A percentile compares a stretch with the other conserved stretches of the same genome.
These are phyloP conservation scores for Gymnorhina tibicen DNA, from an alignment of 2,113 vertebrate species.

Conservation along the genomic window DNA sequence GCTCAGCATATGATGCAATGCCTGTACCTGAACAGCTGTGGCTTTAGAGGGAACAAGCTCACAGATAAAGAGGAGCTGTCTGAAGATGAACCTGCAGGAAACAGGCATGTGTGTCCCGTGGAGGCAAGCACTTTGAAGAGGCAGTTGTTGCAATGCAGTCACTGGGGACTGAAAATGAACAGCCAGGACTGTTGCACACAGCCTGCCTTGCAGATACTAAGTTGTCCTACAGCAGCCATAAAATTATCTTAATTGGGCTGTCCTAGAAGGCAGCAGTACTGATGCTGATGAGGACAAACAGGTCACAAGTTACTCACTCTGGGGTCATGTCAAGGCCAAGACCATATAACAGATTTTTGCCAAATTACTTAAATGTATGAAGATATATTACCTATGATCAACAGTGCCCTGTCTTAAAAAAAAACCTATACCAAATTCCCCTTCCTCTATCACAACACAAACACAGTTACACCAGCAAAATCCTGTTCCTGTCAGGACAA, in stretches of 20 bases:
- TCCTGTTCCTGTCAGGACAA: neutral
- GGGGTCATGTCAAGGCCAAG: neutral
- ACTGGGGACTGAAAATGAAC: neutral
- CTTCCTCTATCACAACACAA: neutral
- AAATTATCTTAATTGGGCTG: constrained; percentile 7
- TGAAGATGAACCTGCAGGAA: neutral
- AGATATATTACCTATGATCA: neutral
- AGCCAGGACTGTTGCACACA: neutral
- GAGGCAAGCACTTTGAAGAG: neutral
- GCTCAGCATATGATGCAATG: neutral
- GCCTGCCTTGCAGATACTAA: neutral
- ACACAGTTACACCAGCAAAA: neutral
- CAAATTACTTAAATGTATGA: neutral
- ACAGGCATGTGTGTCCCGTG: neutral
- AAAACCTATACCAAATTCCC: neutral
- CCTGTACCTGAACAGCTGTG: neutral
- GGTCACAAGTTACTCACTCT: constrained; percentile 11
- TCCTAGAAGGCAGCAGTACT: neutral
- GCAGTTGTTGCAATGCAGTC: neutral
- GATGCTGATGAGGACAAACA: neutral
- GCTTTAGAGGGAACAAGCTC: neutral
- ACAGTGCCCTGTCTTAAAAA: neutral
- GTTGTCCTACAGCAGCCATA: neutral
- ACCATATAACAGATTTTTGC: neutral
- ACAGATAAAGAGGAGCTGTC: neutral